phyloP scores from a whole-genome alignment of 2,113 vertebrate species.

The Spheniscus mendiculus region DNA sequence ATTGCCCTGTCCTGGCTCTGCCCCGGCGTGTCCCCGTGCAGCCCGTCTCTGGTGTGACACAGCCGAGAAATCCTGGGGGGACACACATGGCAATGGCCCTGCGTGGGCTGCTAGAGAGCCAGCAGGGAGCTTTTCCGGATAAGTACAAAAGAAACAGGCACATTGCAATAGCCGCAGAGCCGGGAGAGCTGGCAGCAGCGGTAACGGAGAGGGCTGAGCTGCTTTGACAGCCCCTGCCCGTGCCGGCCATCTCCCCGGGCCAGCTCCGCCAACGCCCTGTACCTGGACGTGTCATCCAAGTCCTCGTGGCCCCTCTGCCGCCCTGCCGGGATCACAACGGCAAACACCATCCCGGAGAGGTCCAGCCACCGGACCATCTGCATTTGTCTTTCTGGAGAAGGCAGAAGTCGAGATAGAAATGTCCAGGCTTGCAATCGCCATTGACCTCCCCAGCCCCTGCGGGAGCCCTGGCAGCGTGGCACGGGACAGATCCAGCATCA shows the following conservation, averaged over 20 bases:
- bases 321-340: slow-evolving; percentile 41
- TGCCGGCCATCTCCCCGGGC: fast-evolving
- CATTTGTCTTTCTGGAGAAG: slow-evolving; percentile 15
- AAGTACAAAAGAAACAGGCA: fast-evolving
- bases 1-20: background rate
- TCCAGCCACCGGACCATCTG: background rate
- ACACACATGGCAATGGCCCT: background rate
- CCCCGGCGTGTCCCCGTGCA: fast-evolving
- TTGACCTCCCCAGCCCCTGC: fast-evolving
- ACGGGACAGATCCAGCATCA: fast-evolving
- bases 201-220: background rate
- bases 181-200: fast-evolving
- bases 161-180: fast-evolving
- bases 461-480: background rate
- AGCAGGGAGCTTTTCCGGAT: background rate
- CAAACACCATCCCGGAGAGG: slow-evolving; percentile 54
- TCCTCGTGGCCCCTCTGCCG: slow-evolving; percentile 45
- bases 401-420: fast-evolving
- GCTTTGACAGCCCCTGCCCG: background rate
- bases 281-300: slow-evolving; percentile 50
- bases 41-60: background rate
- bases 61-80: background rate
- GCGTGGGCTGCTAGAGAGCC: background rate
- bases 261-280: background rate
- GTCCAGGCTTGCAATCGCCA: fast-evolving